Conservation (phyloP, 2,797 vertebrate species). For the Cynopterus sphinx region DNA sequence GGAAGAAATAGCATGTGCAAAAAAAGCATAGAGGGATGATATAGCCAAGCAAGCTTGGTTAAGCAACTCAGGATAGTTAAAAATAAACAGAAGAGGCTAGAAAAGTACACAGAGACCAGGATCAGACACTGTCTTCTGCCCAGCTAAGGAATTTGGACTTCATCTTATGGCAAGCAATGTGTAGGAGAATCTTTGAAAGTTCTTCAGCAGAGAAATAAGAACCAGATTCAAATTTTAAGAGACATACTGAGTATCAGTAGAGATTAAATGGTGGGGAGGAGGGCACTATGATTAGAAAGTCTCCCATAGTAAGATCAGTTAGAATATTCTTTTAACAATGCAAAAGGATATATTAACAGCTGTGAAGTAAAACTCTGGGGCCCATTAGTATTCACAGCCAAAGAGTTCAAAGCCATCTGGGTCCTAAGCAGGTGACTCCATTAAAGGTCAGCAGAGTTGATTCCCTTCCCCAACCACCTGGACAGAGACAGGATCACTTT, state of each 20-base stretch:
- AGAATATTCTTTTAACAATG: neutral
- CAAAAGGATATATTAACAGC: neutral
- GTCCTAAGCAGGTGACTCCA: neutral
- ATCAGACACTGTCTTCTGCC: neutral
- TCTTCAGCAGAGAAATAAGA: neutral
- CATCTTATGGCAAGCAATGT: neutral
- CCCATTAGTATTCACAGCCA: neutral
- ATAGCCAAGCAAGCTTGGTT: neutral
- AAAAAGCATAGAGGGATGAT: neutral
- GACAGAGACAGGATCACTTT: neutral
- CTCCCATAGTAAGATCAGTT: neutral
- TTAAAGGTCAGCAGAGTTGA: neutral
- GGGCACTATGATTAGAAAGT: neutral
- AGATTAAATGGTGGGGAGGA: neutral
- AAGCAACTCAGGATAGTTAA: neutral
- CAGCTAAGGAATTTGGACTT: neutral
- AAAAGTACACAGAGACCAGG: neutral
- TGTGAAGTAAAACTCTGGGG: neutral
- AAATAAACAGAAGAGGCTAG: neutral
- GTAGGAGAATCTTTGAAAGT: neutral
- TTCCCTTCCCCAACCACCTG: neutral
- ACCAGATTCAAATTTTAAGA: neutral
- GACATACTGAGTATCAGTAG: neutral
- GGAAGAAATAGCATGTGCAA: neutral
- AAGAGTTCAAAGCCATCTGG: neutral